Percentiles rank a stretch among this genome's conserved stretches.
These are phyloP conservation scores for Tridacna crocea DNA, from an alignment of 2,888 invertebrate species.

Conservation along the genomic window DNA sequence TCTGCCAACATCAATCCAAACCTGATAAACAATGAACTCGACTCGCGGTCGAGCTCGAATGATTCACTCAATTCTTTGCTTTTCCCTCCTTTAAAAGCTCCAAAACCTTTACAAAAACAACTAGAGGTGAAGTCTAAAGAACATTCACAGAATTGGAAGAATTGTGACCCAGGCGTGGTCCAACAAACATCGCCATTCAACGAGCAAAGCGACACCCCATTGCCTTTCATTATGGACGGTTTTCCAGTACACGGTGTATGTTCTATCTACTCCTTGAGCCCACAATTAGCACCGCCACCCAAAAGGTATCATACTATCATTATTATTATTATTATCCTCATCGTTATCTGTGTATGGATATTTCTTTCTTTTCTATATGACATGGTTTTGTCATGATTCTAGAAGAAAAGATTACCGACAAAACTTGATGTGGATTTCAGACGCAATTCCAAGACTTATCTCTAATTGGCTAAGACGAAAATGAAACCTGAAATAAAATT, in stretches of 20 bases:
- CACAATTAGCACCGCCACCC: constrained; percentile 24
- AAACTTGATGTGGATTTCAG: background rate
- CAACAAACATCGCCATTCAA: background rate
- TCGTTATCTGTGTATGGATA: background rate
- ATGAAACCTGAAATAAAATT: background rate
- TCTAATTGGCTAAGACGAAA: background rate
- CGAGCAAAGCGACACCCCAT: background rate
- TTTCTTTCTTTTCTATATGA: background rate
- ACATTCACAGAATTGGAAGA: background rate
- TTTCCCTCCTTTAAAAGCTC: constrained; percentile 47
- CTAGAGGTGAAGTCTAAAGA: constrained; percentile 4
- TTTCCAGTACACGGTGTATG: constrained; percentile 34
- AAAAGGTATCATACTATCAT: constrained; percentile 51
- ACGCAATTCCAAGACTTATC: background rate
- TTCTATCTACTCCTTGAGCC: constrained; percentile 44
- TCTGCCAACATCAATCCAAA: constrained; percentile 7
- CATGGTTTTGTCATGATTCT: background rate
- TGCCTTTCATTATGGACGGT: constrained; percentile 10
- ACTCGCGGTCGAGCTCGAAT: background rate
- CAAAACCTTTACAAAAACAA: constrained; percentile 33
- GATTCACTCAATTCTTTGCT: constrained; percentile 23
- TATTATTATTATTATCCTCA: background rate
- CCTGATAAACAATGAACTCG: background rate
- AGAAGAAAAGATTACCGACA: background rate
- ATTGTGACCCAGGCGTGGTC: background rate